Evolutionary conservation across 2,113 vertebrate genomes (phyloP), one percentile per base, ranked within the genome.

Genomic region (Athene noctua): DNA sequence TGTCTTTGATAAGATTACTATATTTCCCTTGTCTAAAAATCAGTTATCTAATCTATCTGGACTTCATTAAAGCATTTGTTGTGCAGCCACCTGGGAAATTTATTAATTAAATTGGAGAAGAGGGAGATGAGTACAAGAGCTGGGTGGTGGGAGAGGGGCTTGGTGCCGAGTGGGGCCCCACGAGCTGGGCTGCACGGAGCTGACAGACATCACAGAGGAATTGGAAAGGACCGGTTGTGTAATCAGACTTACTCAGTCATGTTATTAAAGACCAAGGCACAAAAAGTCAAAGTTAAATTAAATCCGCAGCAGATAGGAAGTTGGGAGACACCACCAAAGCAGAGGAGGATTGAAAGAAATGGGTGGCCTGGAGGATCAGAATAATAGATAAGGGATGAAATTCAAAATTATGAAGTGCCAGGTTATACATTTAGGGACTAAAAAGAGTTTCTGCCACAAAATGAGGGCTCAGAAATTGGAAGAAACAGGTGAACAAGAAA

Each of bases 261-360:
- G 88, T 86, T 83, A 96, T 95, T 96, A 96, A 68, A 93, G 92
- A 94, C 85, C 88, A 90, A 66, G 52, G 85, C 88, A 94, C 90
- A 88, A 95, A 88, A 97, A 96, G 90, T 95, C 96, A 96, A 88
- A 90, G 94, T 96, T 96, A 97, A 96, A 97, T 97, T 97, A 97
- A 97, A 94, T 95, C 72, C 0, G 5, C 55, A 55, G 59, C 68
- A 92, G 46, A 78, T 38, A 78, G 75, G 59, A 94, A 59, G 82
- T 59, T 83, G 71, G 51, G 90, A 95, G 78, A 59, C n/a, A 92
- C 77, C 59, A 47, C 47, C 51, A 73, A 83, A 72, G 25, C 92
- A 94, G 67, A 88, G n/a, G 94, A 96, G 90, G 79, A 92, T 51
- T 95, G 71, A 88, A 77, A 94, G 86, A 63, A 88, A 80, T 25